Evolutionary conservation across 92 coral and sea anemone species (phyloP).

Genomic region (Epizoanthus scotinus): DNA sequence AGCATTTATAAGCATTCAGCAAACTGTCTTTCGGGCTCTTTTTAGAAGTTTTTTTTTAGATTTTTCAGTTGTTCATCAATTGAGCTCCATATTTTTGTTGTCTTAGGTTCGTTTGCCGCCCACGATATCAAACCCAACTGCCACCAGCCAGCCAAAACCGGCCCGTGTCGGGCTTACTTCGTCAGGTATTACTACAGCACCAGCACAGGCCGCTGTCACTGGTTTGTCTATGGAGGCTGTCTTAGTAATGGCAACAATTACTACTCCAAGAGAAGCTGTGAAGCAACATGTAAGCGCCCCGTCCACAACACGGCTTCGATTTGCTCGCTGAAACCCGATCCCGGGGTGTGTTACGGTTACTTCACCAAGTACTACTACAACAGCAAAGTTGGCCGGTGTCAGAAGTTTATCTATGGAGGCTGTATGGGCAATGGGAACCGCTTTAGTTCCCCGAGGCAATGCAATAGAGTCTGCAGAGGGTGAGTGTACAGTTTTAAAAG

Average conservation of each 20-base stretch:
- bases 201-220: neutral
- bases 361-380: neutral
- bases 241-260: conserved; percentile 9
- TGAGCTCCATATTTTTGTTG: no score
- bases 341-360: neutral
- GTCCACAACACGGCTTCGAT: neutral
- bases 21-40: no score
- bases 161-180: conserved; percentile 23
- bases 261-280: neutral
- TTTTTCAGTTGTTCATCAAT: no score
- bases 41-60: no score
- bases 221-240: conserved; percentile 17
- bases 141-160: neutral
- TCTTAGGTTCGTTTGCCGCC: neutral
- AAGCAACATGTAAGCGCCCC: neutral
- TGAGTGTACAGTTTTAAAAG: no score
- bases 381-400: neutral
- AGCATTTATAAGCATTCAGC: no score
- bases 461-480: neutral
- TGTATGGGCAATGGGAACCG: neutral
- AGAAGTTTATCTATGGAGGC: conserved; percentile 13
- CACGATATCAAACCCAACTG: neutral
- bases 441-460: neutral
- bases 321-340: neutral
- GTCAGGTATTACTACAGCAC: neutral